Conservation (phyloP, 2,888 invertebrate species). For the Pachliopta kotzebuea region DNA sequence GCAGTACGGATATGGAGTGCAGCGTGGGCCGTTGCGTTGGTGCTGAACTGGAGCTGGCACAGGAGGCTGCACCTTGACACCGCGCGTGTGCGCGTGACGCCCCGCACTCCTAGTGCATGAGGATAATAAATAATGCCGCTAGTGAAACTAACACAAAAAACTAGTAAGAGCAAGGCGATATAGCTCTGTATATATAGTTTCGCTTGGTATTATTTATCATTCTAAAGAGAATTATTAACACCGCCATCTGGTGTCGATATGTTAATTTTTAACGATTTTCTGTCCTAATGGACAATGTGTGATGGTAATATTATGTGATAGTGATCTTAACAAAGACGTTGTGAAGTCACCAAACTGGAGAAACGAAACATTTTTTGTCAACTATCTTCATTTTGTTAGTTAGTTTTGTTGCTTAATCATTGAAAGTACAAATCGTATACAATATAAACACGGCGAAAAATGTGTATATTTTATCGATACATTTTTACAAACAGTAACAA, state of each 20-base stretch:
- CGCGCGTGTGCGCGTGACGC: slow-evolving; percentile 30
- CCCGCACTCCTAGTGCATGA: slow-evolving; percentile 6
- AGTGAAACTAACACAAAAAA: slow-evolving; percentile 2
- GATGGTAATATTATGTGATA: background rate
- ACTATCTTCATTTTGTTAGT: background rate
- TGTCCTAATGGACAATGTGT: background rate
- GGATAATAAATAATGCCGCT: background rate
- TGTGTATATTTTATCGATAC: background rate
- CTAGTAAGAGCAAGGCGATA: background rate
- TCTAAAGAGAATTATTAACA: background rate
- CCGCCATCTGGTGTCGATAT: background rate
- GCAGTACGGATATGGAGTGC: slow-evolving; percentile 73
- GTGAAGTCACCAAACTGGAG: background rate
- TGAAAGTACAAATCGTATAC: slow-evolving; percentile 2
- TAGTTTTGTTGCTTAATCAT: background rate
- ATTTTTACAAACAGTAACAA: background rate
- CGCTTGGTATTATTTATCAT: slow-evolving; percentile 4
- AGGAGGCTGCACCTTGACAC: slow-evolving; percentile 76
- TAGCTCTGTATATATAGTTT: too few relatives aligned
- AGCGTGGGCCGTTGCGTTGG: slow-evolving; percentile 65
- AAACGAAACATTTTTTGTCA: slow-evolving; percentile 1
- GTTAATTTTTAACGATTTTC: background rate
- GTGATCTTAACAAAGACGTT: background rate
- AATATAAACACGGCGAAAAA: background rate
- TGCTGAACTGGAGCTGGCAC: slow-evolving; percentile 47